Evolutionary conservation across 2,888 invertebrate genomes (phyloP), one percentile per base, ranked within the genome.

Genomic region (Agapostemon virescens): DNA sequence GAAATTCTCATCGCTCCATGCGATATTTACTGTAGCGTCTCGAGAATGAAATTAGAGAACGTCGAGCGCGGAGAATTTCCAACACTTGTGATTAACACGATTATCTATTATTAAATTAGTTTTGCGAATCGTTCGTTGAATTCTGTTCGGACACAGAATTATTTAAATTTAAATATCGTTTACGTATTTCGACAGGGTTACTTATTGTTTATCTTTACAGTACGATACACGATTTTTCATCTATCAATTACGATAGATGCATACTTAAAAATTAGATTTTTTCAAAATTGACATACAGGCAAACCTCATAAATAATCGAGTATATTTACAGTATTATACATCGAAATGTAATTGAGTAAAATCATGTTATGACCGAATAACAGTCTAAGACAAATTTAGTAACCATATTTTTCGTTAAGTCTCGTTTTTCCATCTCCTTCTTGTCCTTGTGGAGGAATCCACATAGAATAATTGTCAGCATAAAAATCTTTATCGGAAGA

Each of bases 321-420:
- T 61, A 7, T 61, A 61, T 61, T 61, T 61, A 61, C 58, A 61
- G 33, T 61, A 33, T 61, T 20, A 33, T 61, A 61, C 58, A 61
- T 61, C 9, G 30, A 61, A 61, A 61, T 61, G 26, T 55, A 26
- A 55, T 55, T 15, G 33, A 61, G 17, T 20, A 0, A 30, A 58
- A 20, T 0, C 20, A 61, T 30, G 33, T 58, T 33, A 20, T 33
- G 30, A 58, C 20, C 9, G 30, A 20, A 58, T 9, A 40, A 58
- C 30, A 15, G 30, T 13, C n/a, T 55, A 64, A 49, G 15, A 5
- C 38, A 4, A 9, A 26, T 38, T 69, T 1, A 97, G 92, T 97
- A 97, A 26, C 97, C 97, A 91, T 94, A 95, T 93, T 96, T 97
- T 52, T 96, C 95, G 93, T 97, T 97, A 52, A 97, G 93, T 87